Evolutionary conservation across 2,113 vertebrate genomes (phyloP).

Genomic region (Zosterops pallidus): DNA sequence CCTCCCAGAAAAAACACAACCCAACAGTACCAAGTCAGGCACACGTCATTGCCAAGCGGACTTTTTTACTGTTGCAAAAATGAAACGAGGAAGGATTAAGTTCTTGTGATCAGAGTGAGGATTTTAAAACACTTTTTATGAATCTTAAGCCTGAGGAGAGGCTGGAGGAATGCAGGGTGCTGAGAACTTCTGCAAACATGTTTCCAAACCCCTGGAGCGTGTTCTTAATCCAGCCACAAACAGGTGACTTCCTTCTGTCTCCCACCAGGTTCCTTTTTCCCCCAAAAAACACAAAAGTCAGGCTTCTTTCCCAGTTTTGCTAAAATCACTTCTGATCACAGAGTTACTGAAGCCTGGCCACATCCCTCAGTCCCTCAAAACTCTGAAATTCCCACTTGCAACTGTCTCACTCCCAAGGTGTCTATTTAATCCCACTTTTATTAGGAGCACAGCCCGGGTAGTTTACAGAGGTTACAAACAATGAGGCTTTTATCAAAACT

Average conservation of each 20-base stretch:
- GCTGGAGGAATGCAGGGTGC: not conserved
- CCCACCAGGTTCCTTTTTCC: not conserved
- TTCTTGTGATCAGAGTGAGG: not conserved
- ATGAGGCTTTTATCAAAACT: constrained; percentile 41
- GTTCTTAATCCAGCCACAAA: constrained; percentile 19
- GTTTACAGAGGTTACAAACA: constrained; percentile 9
- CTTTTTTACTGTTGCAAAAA: not conserved
- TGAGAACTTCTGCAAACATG: not conserved
- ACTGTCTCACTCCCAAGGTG: not conserved
- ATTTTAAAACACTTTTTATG: not conserved
- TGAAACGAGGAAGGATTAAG: not conserved
- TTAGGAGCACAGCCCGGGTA: not conserved
- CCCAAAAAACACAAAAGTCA: not conserved
- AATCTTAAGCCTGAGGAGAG: not conserved
- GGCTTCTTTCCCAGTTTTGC: not conserved
- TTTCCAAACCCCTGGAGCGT: not conserved
- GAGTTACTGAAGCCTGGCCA: not conserved
- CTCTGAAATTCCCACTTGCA: not conserved
- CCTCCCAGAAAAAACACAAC: not conserved
- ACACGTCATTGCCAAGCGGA: not conserved
- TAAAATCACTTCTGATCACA: not conserved
- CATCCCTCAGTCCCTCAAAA: not conserved
- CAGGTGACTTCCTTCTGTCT: constrained; percentile 28
- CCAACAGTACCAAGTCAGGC: not conserved
- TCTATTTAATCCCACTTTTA: constrained; percentile 31